Conservation (phyloP, 2,888 invertebrate genomes). For the Chrysolina oricalcia region DNA sequence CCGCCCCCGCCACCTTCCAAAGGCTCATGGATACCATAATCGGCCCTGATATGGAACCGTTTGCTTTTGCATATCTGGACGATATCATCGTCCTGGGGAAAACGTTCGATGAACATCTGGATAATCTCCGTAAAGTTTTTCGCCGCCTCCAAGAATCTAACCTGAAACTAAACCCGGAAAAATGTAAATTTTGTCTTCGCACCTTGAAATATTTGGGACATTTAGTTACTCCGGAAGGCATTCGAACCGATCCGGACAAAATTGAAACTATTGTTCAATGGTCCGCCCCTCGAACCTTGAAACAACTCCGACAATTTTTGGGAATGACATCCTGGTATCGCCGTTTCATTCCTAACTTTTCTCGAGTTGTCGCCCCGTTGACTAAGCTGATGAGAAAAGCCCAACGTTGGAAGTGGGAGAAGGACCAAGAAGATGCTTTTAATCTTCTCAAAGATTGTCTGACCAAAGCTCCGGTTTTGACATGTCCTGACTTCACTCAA, state of each 20-base stretch:
- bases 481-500: constrained; percentile 47
- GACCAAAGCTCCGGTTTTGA: constrained; percentile 46
- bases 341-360: no score
- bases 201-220: constrained; percentile 27
- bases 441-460: constrained; percentile 39
- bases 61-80: constrained; percentile 55
- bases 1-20: constrained; percentile 57
- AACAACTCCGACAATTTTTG: constrained; percentile 21
- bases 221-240: no score
- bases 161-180: constrained; percentile 47
- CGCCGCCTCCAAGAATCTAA: constrained; percentile 48
- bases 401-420: constrained; percentile 40
- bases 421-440: constrained; percentile 39
- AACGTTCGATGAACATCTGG: constrained; percentile 49
- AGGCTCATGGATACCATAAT: constrained; percentile 52
- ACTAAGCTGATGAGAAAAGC: constrained; percentile 42
- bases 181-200: constrained; percentile 28
- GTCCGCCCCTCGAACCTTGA: neutral
- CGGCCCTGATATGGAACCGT: constrained; percentile 52
- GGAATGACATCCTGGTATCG: no score
- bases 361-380: constrained; percentile 50
- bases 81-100: constrained; percentile 53
- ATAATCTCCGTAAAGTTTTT: constrained; percentile 51
- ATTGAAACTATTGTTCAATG: constrained; percentile 18
- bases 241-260: constrained; percentile 28